Conservation (phyloP, 2,797 vertebrate genomes). For the Sebastes glaucus region DNA sequence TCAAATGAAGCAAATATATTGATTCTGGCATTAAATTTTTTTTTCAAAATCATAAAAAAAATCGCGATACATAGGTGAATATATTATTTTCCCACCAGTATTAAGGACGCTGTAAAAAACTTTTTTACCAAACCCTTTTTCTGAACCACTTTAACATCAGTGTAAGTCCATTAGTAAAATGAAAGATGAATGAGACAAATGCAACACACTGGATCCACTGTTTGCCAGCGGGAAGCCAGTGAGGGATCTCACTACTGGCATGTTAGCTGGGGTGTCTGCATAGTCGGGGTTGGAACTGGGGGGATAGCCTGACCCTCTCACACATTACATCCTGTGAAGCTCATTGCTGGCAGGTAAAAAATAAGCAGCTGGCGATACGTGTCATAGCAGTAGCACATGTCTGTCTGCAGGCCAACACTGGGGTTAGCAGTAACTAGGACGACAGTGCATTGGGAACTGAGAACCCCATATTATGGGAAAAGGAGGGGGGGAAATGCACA, state of each 20-base stretch:
- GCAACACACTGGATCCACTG: not conserved
- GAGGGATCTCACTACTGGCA: not conserved
- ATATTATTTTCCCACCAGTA: accelerated
- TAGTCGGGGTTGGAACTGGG: not conserved
- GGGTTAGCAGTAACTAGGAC: not conserved
- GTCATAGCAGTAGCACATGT: not conserved
- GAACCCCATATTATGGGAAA: not conserved
- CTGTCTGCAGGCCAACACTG: not conserved
- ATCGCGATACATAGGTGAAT: no score
- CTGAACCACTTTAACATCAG: not conserved
- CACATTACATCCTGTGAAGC: not conserved
- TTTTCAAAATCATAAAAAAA: no score
- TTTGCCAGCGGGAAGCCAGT: not conserved
- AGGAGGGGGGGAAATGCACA: not conserved
- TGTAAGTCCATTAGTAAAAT: not conserved
- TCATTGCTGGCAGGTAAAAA: conserved; percentile 5
- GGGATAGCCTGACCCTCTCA: not conserved
- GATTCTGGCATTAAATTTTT: no score
- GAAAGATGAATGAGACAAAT: not conserved
- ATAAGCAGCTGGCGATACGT: conserved; percentile 1
- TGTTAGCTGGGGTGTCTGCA: not conserved
- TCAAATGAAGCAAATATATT: no score
- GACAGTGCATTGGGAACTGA: not conserved
- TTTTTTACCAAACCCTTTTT: not conserved
- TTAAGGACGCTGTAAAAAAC: not conserved